phyloP scores from a whole-genome alignment of 2,797 vertebrate genomes.

The Phylloscopus collybita region DNA sequence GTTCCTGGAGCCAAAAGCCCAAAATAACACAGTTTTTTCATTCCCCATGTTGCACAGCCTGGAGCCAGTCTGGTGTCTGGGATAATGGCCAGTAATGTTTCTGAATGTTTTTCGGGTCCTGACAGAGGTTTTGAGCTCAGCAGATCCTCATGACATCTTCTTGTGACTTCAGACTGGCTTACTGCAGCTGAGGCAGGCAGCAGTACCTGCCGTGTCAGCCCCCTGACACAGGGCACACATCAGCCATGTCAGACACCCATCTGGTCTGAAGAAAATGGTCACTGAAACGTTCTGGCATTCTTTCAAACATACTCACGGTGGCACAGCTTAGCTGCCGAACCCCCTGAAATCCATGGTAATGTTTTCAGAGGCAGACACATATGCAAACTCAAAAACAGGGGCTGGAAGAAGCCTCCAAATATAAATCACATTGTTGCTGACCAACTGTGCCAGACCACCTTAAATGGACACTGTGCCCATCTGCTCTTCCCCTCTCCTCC shows the following conservation, averaged over 20 bases:
- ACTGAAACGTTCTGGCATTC: background rate
- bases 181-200: background rate
- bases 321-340: background rate
- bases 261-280: background rate
- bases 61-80: constrained; percentile 2
- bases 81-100: background rate
- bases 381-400: background rate
- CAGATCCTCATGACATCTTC: background rate
- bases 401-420: background rate
- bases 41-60: background rate
- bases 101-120: background rate
- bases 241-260: background rate
- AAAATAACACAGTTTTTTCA: background rate
- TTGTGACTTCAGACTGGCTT: background rate
- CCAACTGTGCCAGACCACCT: constrained; percentile 67
- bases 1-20: background rate
- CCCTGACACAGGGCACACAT: background rate
- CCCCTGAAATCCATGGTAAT: background rate
- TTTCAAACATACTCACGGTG: background rate
- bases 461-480: constrained; percentile 68
- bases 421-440: constrained; percentile 27
- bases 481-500: constrained; percentile 63
- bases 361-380: background rate
- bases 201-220: background rate
- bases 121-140: background rate